These are phyloP conservation scores for Vulpes lagopus DNA, from an alignment of 2,113 vertebrate species.

Conservation along the genomic window DNA sequence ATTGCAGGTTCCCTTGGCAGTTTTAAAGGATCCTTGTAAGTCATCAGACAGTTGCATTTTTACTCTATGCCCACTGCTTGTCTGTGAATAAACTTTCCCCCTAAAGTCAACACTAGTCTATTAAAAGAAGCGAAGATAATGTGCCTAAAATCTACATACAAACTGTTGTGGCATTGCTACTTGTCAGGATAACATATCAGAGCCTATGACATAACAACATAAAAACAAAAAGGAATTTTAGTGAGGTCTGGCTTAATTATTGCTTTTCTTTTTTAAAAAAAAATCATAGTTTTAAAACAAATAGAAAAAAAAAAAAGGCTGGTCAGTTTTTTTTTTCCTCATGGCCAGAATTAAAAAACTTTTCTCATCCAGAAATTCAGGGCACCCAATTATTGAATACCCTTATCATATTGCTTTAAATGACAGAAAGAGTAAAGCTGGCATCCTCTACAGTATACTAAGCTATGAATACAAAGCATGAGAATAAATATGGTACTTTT, in stretches of 20 bases:
- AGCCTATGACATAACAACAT: slow-evolving; percentile 69
- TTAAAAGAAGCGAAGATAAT: slow-evolving; percentile 82
- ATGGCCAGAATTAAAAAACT: slow-evolving; percentile 69
- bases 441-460: slow-evolving; percentile 84
- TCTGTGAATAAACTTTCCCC: slow-evolving; percentile 45
- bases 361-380: slow-evolving; percentile 87
- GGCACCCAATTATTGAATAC: slow-evolving; percentile 79
- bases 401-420: slow-evolving; percentile 84
- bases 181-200: slow-evolving; percentile 73
- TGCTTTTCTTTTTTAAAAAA: slow-evolving; percentile 71
- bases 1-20: slow-evolving; percentile 6
- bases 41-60: not conserved
- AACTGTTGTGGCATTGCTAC: slow-evolving; percentile 70
- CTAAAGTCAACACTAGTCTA: slow-evolving; percentile 64
- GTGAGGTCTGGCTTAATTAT: slow-evolving; percentile 77
- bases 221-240: slow-evolving; percentile 73
- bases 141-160: slow-evolving; percentile 77
- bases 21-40: slow-evolving; percentile 33
- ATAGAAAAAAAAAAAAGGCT: slow-evolving; percentile 56
- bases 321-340: slow-evolving; percentile 52
- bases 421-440: slow-evolving; percentile 84
- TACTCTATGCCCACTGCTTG: not conserved
- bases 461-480: slow-evolving; percentile 88
- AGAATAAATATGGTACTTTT: slow-evolving; percentile 89
- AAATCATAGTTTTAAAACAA: slow-evolving; percentile 65